These are phyloP conservation scores for Protodeltote pygarga DNA, from an alignment of 2,888 invertebrate species.

Conservation along the genomic window DNA sequence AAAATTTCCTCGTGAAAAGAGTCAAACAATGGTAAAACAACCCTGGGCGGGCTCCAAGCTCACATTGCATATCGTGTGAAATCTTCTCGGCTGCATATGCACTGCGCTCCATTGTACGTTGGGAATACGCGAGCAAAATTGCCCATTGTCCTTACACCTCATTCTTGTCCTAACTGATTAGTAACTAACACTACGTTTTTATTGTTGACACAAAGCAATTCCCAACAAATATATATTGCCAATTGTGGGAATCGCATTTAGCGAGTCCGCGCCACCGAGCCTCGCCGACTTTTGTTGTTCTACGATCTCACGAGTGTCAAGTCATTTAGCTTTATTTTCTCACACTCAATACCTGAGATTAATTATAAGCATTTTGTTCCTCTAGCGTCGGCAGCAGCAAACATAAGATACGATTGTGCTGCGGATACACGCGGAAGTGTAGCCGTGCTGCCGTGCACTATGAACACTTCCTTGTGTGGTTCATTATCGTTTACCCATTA, in stretches of 20 bases:
- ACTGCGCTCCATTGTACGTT: conserved; percentile 63
- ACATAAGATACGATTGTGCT: conserved; percentile 56
- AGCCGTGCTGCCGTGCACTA: conserved; percentile 35
- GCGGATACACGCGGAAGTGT: conserved; percentile 60
- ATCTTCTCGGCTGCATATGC: conserved; percentile 54
- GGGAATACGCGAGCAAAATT: conserved; percentile 69
- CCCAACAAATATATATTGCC: conserved; percentile 68
- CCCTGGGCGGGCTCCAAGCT: conserved; percentile 43
- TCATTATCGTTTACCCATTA: conserved; percentile 15
- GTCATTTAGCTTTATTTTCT: conserved; percentile 73
- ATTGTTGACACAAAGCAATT: conserved; percentile 76
- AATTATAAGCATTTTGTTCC: conserved; percentile 71
- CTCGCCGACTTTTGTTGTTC: conserved; percentile 68
- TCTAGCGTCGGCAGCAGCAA: conserved; percentile 46
- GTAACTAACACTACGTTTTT: conserved; percentile 74
- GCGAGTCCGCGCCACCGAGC: conserved; percentile 50
- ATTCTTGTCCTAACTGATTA: conserved; percentile 76
- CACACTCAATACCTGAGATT: conserved; percentile 72
- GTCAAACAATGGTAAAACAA: conserved; percentile 52
- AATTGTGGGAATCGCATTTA: conserved; percentile 75
- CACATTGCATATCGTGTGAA: conserved; percentile 63
- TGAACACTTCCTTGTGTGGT: conserved; percentile 46
- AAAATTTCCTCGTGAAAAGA: conserved; percentile 43
- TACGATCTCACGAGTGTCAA: conserved; percentile 71
- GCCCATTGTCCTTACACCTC: conserved; percentile 75